Conservation (phyloP, 1,140 invertebrate genomes). For the Drosophila sproati region DNA sequence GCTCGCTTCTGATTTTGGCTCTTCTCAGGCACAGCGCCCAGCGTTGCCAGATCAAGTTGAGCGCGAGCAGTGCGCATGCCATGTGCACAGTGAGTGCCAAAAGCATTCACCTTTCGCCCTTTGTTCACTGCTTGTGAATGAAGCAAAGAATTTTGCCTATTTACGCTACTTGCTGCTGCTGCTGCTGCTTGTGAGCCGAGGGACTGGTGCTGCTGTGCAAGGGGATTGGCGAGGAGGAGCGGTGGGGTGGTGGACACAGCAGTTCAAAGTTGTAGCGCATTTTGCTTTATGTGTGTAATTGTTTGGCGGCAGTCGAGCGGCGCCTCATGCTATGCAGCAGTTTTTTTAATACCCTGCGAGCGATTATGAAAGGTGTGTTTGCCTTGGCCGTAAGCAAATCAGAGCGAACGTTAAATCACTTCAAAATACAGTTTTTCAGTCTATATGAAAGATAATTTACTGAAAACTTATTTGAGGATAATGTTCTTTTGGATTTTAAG, state of each 20-base stretch:
- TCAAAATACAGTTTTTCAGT: too few relatives aligned
- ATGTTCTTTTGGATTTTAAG: too few relatives aligned
- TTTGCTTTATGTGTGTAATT: slow-evolving; percentile 76
- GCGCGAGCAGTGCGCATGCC: slow-evolving; percentile 27
- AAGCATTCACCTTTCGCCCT: slow-evolving; percentile 17
- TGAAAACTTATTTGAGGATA: too few relatives aligned
- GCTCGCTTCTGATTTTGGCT: not conserved
- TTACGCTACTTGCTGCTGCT: slow-evolving; percentile 56
- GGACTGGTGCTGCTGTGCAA: not conserved
- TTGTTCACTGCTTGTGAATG: slow-evolving; percentile 63
- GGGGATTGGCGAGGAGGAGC: not conserved
- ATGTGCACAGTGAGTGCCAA: slow-evolving; percentile 37
- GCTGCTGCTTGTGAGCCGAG: not conserved
- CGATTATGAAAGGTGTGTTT: not conserved
- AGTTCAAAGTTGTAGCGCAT: slow-evolving; percentile 75
- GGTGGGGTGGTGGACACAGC: slow-evolving; percentile 17
- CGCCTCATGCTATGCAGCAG: slow-evolving; percentile 49
- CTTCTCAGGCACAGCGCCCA: not conserved
- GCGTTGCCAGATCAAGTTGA: slow-evolving; percentile 52
- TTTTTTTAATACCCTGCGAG: slow-evolving; percentile 30
- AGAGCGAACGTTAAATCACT: not conserved
- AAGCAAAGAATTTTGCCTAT: slow-evolving; percentile 58
- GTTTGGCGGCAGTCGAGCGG: slow-evolving; percentile 61
- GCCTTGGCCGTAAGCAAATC: not conserved
- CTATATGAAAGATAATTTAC: too few relatives aligned